Conservation (phyloP, 2,113 vertebrate species). For the Triplophysa rosa region DNA sequence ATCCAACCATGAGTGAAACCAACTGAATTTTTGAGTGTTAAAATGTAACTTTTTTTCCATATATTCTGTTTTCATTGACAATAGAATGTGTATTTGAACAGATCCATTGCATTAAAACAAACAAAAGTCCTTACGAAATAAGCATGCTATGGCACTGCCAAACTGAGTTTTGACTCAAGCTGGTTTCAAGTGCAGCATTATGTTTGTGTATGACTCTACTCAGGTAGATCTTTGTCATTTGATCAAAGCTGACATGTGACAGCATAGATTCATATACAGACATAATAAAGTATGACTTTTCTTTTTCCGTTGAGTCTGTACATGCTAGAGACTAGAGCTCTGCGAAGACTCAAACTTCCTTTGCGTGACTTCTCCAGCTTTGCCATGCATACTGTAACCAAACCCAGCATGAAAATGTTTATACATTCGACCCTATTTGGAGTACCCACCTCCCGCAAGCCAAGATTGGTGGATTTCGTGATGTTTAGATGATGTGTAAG, state of each 20-base stretch:
- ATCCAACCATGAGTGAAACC: no score
- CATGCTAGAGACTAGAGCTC: constrained; percentile 55
- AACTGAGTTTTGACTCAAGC: neutral
- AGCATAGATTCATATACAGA: constrained; percentile 16
- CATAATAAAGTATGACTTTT: constrained; percentile 39
- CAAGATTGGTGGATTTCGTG: constrained; percentile 69
- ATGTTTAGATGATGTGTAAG: constrained; percentile 76
- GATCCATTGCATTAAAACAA: constrained; percentile 31
- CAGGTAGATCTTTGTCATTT: constrained; percentile 33
- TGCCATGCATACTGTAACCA: constrained; percentile 68
- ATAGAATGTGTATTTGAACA: constrained; percentile 36
- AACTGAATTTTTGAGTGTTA: no score
- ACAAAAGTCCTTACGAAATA: neutral
- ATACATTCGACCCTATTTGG: constrained; percentile 71
- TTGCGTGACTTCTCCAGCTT: constrained; percentile 73
- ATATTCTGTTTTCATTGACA: neutral
- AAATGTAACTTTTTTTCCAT: no score
- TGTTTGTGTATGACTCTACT: neutral
- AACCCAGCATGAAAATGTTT: constrained; percentile 74
- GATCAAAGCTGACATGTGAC: constrained; percentile 25
- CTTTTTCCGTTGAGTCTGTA: constrained; percentile 54
- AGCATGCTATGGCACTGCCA: no score
- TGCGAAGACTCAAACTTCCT: constrained; percentile 61
- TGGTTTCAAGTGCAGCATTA: neutral
- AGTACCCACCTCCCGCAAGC: constrained; percentile 63